Conservation (phyloP, 2,113 vertebrate species). For the Megaceryle maxima region DNA sequence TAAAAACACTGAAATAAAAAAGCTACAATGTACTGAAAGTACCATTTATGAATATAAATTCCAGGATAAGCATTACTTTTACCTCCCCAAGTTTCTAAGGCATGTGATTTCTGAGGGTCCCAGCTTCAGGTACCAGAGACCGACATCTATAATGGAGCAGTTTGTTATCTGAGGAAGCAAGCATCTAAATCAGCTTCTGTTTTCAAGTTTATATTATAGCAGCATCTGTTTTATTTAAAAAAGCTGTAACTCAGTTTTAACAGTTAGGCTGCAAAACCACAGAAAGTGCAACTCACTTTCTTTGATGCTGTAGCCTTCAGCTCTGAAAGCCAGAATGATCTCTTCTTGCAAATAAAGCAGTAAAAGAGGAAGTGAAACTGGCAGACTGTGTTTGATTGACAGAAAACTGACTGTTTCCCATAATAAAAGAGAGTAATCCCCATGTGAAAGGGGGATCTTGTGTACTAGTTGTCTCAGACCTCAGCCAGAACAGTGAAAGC, state of each 20-base stretch:
- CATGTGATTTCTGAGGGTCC: neutral
- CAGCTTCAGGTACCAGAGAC: neutral
- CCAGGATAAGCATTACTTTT: neutral
- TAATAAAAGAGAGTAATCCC: neutral
- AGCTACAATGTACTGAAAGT: neutral
- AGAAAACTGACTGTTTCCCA: neutral
- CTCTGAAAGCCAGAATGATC: conserved; percentile 4
- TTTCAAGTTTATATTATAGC: neutral
- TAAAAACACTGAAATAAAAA: neutral
- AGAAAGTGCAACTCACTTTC: neutral
- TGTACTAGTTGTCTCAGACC: neutral
- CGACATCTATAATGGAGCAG: neutral
- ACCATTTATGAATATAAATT: neutral
- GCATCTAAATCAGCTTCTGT: neutral
- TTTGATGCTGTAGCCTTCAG: neutral
- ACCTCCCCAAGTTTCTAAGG: neutral
- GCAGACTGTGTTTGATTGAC: neutral
- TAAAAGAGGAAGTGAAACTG: conserved; percentile 21
- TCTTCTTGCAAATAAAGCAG: conserved; percentile 1
- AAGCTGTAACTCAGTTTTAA: neutral
- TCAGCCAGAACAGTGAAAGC: neutral
- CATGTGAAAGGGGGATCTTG: neutral
- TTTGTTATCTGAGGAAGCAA: neutral
- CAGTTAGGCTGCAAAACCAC: neutral
- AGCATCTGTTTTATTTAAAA: conserved; percentile 1